Percentiles rank a stretch among this genome's conserved stretches.
phyloP scores from a whole-genome alignment of 1,140 invertebrate species.

The Drosophila ananassae region DNA sequence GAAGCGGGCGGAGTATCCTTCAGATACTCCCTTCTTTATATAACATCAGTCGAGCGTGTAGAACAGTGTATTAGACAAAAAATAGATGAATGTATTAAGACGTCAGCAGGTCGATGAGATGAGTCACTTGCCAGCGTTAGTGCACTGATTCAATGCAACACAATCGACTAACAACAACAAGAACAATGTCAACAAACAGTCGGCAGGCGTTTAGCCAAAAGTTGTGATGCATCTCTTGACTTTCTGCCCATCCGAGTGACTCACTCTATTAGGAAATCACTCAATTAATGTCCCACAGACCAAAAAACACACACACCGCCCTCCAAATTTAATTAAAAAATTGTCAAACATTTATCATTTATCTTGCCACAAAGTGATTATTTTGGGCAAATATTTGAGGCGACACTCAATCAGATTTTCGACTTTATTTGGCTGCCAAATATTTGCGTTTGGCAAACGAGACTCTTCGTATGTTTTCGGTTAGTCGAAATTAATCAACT shows the following conservation, averaged over 20 bases:
- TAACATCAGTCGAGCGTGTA: constrained; percentile 29
- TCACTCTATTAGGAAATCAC: constrained; percentile 18
- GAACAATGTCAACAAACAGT: constrained; percentile 77
- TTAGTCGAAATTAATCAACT: constrained; percentile 36
- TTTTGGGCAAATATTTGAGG: constrained; percentile 29
- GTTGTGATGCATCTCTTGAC: constrained; percentile 74
- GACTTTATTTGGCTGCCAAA: constrained; percentile 17
- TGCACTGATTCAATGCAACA: constrained; percentile 27
- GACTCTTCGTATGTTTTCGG: constrained; percentile 27
- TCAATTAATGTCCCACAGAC: constrained; percentile 20
- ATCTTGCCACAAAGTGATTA: constrained; percentile 3
- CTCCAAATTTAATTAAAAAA: constrained; percentile 5
- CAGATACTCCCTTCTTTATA: constrained; percentile 30
- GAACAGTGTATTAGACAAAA: not conserved
- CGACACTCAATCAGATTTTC: constrained; percentile 11
- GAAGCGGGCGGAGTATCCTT: constrained; percentile 1
- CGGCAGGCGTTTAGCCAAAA: constrained; percentile 76
- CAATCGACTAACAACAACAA: constrained; percentile 25
- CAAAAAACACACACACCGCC: not conserved
- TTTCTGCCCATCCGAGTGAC: constrained; percentile 54
- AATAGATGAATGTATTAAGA: constrained; percentile 18
- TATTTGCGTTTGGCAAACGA: constrained; percentile 24
- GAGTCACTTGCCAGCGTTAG: constrained; percentile 52
- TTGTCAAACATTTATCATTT: not conserved
- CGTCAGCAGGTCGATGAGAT: constrained; percentile 47